phyloP scores from a whole-genome alignment of 35 echinoderm and acorn worm genomes.

The Strongylocentrotus purpuratus region DNA sequence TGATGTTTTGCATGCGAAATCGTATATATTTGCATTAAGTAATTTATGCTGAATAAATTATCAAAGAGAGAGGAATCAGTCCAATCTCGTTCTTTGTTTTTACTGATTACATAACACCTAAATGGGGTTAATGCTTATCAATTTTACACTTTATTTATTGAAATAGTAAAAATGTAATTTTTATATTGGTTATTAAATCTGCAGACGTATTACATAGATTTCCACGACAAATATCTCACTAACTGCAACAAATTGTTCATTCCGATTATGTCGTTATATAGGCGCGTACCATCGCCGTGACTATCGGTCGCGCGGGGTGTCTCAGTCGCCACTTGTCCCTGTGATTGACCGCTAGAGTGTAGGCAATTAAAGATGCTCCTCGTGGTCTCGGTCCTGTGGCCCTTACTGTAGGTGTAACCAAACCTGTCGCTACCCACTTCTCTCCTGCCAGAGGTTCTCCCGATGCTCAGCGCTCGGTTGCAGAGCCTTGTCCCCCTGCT shows the following conservation, averaged over 20 bases:
- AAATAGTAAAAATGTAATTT: not conserved
- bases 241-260: not conserved
- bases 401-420: constrained; percentile 71
- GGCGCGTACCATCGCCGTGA: not conserved
- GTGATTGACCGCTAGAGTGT: constrained; percentile 93
- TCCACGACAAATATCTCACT: not conserved
- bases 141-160: not conserved
- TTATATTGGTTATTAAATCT: not conserved
- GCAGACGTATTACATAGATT: not conserved
- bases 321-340: constrained; percentile 82
- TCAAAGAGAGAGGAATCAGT: not conserved
- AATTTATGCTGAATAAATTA: not conserved
- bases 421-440: constrained; percentile 50
- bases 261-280: not conserved
- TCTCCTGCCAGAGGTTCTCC: constrained; percentile 63
- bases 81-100: not conserved
- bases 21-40: not conserved
- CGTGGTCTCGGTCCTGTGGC: constrained; percentile 89
- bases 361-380: constrained; percentile 74
- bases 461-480: constrained; percentile 93
- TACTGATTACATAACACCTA: not conserved
- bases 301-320: constrained; percentile 81
- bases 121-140: not conserved
- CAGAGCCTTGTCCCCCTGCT: constrained; percentile 64
- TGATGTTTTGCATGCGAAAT: not conserved